These are phyloP conservation scores for Bettongia penicillata DNA, from an alignment of 2,113 vertebrate genomes.

Conservation along the genomic window DNA sequence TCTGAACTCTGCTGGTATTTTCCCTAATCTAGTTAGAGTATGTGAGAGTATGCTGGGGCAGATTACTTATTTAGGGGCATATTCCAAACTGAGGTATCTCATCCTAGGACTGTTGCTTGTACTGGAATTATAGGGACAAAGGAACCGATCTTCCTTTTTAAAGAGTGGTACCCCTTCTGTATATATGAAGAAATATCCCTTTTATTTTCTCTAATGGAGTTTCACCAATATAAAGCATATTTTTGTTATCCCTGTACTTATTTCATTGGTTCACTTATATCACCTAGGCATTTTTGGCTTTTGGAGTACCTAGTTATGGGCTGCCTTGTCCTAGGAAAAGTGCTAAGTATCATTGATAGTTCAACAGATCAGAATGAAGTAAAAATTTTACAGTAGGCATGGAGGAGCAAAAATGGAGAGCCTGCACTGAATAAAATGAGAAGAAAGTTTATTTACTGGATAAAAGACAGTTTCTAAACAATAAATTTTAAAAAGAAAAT, in stretches of 20 bases:
- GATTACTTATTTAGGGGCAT: slow-evolving; percentile 35
- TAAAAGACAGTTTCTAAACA: too few relatives aligned
- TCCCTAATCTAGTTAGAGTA: neutral
- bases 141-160: slow-evolving; percentile 52
- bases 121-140: slow-evolving; percentile 40
- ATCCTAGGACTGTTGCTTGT: slow-evolving; percentile 35
- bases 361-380: slow-evolving; percentile 33
- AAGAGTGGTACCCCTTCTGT: slow-evolving; percentile 24
- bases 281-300: slow-evolving; percentile 33
- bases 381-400: neutral
- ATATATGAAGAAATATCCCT: slow-evolving; percentile 5
- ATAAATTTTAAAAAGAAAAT: too few relatives aligned
- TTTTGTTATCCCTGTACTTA: slow-evolving; percentile 25
- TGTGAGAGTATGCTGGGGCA: slow-evolving; percentile 40
- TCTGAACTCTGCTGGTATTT: slow-evolving; percentile 34
- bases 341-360: slow-evolving; percentile 42
- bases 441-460: neutral
- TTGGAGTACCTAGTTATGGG: slow-evolving; percentile 8
- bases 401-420: slow-evolving; percentile 10
- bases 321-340: slow-evolving; percentile 13
- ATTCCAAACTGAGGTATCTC: slow-evolving; percentile 8
- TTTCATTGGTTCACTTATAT: slow-evolving; percentile 16
- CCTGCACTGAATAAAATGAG: neutral
- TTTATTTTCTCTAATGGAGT: slow-evolving; percentile 46
- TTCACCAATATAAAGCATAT: slow-evolving; percentile 40